Conservation (phyloP, 2,113 vertebrate genomes). For the Bolborhynchus lineola region DNA sequence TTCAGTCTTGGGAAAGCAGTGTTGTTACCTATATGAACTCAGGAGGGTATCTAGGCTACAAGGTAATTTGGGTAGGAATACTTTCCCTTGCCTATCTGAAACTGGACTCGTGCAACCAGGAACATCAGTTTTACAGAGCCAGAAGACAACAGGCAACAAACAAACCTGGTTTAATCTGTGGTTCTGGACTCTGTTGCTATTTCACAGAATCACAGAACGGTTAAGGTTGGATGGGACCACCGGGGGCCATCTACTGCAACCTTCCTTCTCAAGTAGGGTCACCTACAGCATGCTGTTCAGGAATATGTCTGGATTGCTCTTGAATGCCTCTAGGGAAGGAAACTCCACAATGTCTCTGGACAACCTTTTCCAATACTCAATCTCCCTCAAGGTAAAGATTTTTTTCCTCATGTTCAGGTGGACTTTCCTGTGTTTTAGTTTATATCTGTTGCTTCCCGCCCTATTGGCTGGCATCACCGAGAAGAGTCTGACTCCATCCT, state of each 20-base stretch:
- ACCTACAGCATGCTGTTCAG: neutral
- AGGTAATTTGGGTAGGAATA: neutral
- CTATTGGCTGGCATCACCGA: neutral
- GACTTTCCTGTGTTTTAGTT: neutral
- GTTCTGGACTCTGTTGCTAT: neutral
- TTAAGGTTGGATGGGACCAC: neutral
- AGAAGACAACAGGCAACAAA: neutral
- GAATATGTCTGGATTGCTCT: neutral
- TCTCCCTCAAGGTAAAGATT: neutral
- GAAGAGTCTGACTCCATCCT: neutral
- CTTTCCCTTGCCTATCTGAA: neutral
- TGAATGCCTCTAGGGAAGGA: neutral
- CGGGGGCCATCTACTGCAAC: neutral
- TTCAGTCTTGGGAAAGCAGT: neutral
- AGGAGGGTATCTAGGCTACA: neutral
- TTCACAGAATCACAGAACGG: neutral
- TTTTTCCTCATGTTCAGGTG: neutral
- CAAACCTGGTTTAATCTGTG: neutral
- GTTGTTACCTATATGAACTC: neutral
- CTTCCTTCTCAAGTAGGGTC: neutral
- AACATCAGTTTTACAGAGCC: neutral
- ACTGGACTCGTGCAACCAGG: neutral
- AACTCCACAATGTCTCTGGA: neutral
- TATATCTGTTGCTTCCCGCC: neutral
- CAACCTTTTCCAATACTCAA: neutral